Evolutionary conservation across 2,797 vertebrate genomes (phyloP).

Genomic region (Phataginus tetradactyla): DNA sequence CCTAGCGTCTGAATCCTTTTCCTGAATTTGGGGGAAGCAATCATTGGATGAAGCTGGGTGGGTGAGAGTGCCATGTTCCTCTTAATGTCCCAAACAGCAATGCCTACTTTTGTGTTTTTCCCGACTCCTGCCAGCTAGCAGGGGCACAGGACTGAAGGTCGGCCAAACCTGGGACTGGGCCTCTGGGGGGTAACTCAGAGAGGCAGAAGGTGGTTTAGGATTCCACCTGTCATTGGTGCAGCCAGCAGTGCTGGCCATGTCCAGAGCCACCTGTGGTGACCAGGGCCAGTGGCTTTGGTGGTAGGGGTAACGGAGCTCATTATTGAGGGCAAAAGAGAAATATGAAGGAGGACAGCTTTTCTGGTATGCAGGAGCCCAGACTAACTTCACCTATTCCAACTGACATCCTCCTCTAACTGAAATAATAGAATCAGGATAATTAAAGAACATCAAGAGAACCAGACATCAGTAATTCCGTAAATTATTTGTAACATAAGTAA

Average conservation of each 20-base stretch:
- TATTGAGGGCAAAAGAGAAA: background rate
- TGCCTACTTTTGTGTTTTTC: background rate
- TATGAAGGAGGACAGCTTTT: background rate
- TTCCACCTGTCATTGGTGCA: background rate
- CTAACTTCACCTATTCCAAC: background rate
- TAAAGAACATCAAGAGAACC: background rate
- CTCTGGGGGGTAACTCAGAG: background rate
- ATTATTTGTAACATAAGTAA: background rate
- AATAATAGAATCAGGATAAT: background rate
- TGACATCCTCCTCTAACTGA: background rate
- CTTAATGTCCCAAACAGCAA: background rate
- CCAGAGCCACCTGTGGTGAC: background rate
- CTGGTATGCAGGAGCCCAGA: background rate
- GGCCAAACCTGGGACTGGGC: background rate
- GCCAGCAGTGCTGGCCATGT: background rate
- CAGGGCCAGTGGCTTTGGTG: background rate
- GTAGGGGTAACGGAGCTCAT: background rate
- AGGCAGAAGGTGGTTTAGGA: background rate
- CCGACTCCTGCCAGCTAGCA: background rate
- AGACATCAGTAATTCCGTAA: constrained; percentile 7
- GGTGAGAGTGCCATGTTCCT: background rate
- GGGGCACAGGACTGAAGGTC: background rate
- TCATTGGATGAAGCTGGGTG: background rate
- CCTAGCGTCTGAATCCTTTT: background rate
- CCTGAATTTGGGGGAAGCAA: background rate